Evolutionary conservation across 2,888 invertebrate genomes (phyloP).

Genomic region (Pandemis corylana): DNA sequence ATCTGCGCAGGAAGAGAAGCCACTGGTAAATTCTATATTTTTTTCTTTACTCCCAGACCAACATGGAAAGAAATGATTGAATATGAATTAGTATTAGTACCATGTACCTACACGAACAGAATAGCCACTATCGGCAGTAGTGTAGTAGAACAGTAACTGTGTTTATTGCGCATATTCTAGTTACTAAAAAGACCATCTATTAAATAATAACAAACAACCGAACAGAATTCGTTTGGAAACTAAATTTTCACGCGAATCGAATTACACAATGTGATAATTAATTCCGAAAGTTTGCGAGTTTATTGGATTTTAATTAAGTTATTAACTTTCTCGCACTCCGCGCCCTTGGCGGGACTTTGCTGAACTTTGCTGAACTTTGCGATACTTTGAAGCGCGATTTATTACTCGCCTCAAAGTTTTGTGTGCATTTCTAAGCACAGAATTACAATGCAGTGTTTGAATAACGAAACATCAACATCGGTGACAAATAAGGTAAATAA

Average conservation of each 20-base stretch:
- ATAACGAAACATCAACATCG: neutral
- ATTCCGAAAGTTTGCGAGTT: conserved; percentile 26
- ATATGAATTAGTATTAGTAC: no score
- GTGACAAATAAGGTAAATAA: neutral
- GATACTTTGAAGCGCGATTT: conserved; percentile 33
- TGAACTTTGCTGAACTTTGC: neutral
- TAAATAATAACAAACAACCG: neutral
- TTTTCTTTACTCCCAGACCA: no score
- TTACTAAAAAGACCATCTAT: neutral
- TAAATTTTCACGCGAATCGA: conserved; percentile 18
- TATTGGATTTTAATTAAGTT: conserved; percentile 38
- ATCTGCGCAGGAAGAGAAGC: no score
- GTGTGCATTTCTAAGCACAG: conserved; percentile 13
- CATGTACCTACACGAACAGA: no score
- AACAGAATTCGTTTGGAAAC: conserved; percentile 1
- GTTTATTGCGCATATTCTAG: no score
- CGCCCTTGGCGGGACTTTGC: conserved; percentile 7
- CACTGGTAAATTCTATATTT: no score
- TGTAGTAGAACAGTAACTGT: no score
- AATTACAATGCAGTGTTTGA: neutral
- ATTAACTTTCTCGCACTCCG: conserved; percentile 25
- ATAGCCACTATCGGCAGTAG: no score
- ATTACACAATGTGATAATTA: conserved; percentile 34
- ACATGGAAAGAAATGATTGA: no score
- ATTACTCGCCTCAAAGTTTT: conserved; percentile 23